A percentile compares a stretch with the other conserved stretches of the same genome.
Conservation (phyloP, 2,888 invertebrate genomes). For the Tipula unca region DNA sequence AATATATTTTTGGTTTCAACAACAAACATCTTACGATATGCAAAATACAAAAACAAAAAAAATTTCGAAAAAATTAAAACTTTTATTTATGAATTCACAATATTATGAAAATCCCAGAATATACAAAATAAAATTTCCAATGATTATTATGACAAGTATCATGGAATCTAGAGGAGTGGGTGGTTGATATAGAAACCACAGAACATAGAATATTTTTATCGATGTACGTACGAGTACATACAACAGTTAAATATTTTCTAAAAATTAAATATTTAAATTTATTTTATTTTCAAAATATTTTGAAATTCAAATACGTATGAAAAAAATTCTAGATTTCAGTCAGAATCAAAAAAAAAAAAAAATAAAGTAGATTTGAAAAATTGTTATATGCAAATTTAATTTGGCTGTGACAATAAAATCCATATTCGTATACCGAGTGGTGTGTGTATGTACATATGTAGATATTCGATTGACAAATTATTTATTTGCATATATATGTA, state of each 20-base stretch:
- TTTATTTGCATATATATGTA: background rate
- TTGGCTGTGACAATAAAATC: background rate
- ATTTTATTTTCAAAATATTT: background rate
- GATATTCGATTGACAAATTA: background rate
- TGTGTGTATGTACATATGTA: background rate
- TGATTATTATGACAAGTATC: background rate
- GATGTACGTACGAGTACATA: background rate
- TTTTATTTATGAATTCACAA: background rate
- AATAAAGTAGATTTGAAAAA: background rate
- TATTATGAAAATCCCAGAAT: background rate
- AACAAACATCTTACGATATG: background rate
- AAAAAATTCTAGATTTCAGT: background rate
- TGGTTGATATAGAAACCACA: background rate
- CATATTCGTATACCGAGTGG: background rate
- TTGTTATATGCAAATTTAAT: background rate
- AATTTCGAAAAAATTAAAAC: background rate
- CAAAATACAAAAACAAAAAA: background rate
- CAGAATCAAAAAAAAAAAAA: background rate
- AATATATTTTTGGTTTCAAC: background rate
- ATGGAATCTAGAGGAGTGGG: background rate
- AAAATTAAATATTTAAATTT: background rate
- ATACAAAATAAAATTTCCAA: background rate
- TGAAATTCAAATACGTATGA: background rate
- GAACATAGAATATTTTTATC: background rate
- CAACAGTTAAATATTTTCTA: background rate